These are phyloP conservation scores for Periophthalmus modestus DNA, from an alignment of 2,113 vertebrate species.

Conservation along the genomic window DNA sequence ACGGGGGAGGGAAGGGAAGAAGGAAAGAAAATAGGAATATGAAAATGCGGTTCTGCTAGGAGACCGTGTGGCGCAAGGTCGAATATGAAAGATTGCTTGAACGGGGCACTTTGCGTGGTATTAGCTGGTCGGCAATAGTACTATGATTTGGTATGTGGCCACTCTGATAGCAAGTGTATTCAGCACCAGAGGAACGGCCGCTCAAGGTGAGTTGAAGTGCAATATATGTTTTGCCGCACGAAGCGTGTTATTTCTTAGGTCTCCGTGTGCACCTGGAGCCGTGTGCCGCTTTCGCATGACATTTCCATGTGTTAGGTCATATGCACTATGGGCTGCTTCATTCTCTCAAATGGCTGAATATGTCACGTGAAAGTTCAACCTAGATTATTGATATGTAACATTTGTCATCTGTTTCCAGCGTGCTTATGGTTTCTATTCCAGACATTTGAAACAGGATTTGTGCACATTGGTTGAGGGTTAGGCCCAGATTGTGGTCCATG, in stretches of 20 bases:
- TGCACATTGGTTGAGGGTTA: constrained; percentile 7
- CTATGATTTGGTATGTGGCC: constrained; percentile 99
- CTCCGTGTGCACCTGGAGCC: constrained; percentile 34
- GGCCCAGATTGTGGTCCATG: constrained; percentile 31
- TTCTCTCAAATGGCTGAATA: constrained; percentile 59
- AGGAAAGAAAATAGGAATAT: constrained; percentile 71
- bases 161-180: constrained; percentile 99
- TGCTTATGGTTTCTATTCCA: constrained; percentile 10
- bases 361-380: constrained; percentile 70
- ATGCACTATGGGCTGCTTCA: constrained; percentile 47
- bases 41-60: constrained; percentile 55
- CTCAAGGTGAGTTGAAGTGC: constrained; percentile 98
- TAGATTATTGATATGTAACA: constrained; percentile 32
- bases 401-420: constrained; percentile 13
- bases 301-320: constrained; percentile 40
- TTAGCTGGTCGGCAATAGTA: constrained; percentile 88
- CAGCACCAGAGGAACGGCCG: constrained; percentile 91
- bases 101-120: constrained; percentile 87
- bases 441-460: not conserved
- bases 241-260: constrained; percentile 83
- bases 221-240: constrained; percentile 71
- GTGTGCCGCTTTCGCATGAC: constrained; percentile 31
- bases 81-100: constrained; percentile 80
- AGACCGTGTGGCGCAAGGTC: constrained; percentile 73
- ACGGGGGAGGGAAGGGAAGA: constrained; percentile 84